Evolutionary conservation across 1,140 invertebrate species (phyloP), one percentile per base, ranked within the genome.

Genomic region (Calliopsis andreniformis): DNA sequence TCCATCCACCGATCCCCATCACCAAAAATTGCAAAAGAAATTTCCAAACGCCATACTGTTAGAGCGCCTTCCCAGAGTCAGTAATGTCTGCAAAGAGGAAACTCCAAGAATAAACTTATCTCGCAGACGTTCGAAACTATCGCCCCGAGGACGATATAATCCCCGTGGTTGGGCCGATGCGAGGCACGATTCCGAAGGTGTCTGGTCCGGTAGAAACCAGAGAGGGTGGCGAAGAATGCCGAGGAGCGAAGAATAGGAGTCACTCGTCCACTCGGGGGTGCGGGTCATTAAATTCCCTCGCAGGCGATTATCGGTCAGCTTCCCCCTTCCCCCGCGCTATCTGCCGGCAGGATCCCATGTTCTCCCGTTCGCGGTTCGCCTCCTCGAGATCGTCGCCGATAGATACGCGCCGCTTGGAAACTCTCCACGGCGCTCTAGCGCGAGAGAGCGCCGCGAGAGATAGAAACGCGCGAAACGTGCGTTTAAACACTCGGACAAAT

Each of bases 401-500:
- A 62, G 59, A 62, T 62, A 62, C 59, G 20, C n/a, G 39, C 55
- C 28, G 55, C 30, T 35, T 58, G 28, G 55, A 43, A 43, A 43
- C 59, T 62, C 56, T 20, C 6, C 55, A 18, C 35, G 51, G 30
- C 30, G 18, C 49, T 39, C 35, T 39, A 12, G 53, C n/a, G 6
- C 16, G 25, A 14, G 67, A 70, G 67, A 71, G 32, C 49, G 49
- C 53, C 42, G 53, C 56, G 32, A 64, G 63, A 73, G 69, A 79
- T 75, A 79, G 39, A 75, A 80, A 70, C 71, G 71, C 61, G 71
- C 62, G 71, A 66, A 75, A 76, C 73, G 71, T 45, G 61, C 71
- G 39, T 75, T 82, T 80, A 80, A 82, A 82, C 58, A 70, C 47
- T 70, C 47, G 78, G 66, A 82, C 78, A 82, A 82, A 82, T 82